Evolutionary conservation across 2,888 invertebrate genomes (phyloP), one percentile per base, ranked within the genome.

Genomic region (Caenorhabditis becei): DNA sequence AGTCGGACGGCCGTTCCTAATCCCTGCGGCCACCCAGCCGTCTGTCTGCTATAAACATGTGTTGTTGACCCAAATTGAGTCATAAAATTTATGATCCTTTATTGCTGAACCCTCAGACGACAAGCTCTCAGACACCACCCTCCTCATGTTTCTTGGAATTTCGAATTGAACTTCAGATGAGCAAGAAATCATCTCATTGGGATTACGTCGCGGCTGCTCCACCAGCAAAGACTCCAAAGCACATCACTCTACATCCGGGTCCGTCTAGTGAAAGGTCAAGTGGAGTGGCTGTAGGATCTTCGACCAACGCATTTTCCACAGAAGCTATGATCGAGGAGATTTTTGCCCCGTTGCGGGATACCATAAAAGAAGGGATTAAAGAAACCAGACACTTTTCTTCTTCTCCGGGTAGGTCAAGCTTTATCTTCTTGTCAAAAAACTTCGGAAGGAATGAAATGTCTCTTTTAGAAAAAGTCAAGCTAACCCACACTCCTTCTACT

Each of bases 291-390:
- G 28, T 32, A n/a, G 32, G n/a, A 32, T 28, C 26, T 1, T 14
- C 24, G 26, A 53, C 11, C 49, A 59, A 49, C 61, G 59, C 51
- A 66, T 71, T 71, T 14, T 79, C 72, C 8, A 72, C 79, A 14
- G 79, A 79, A 26, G 59, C 70, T 10, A 80, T 80, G 75, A 80
- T 80, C 44, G 80, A 80, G 16, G 80, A 80, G 65, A 80, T 80
- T 35, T 80, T 80, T 71, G 80, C 80, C 20, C 75, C 80, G 24
- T 54, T 80, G 28, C 56, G 70, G 37, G 75, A 80, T n/a, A 75
- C 75, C 16, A 70, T 80, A 41, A 62, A 75, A 23, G 75, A 80
- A 24, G 70, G 70, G 26, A 70, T 75, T 35, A 59, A 75, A 11
- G 70, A 80, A 49, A 14, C 70, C 37, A 58, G 80, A 54, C 75